Evolutionary conservation across 2,113 vertebrate genomes (phyloP), one percentile per base, ranked within the genome.

Genomic region (Pyrgilauda ruficollis): DNA sequence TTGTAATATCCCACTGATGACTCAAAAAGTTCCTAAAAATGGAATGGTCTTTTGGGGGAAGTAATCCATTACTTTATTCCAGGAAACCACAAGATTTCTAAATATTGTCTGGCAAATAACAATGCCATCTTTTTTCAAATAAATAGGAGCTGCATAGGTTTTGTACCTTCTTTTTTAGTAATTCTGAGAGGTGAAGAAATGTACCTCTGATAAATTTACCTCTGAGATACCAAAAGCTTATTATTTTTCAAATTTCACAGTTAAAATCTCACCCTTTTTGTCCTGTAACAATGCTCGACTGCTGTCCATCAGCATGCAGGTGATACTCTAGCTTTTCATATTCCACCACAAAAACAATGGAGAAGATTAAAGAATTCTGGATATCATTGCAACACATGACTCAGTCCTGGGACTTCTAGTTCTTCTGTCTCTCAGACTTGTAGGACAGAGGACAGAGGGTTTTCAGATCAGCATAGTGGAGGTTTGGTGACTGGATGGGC

Each of bases 311-410:
- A 90, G 89, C 87, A 94, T 53, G 70, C 46, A 30, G 30, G 73
- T 66, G 46, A 49, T 73, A 92, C 5, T 43, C 70, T n/a, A 85
- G 70, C 43, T 77, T 96, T 91, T 82, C 50, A 70, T 53, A 82
- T 55, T 94, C 77, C 75, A 79, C 41, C 87, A 87, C 52, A 74
- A 76, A 86, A 72, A 78, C 4, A 64, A 74, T 11, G 24, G 26
- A 80, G 72, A 77, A 58, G 18, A 84, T 43, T 58, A 95, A 96
- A 95, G 66, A 94, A 93, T 93, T 90, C 58, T 59, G 73, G 94
- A 76, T 88, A 73, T 74, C 15, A 26, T 15, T 81, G 89, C 35
- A 84, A 31, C 37, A 74, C 62, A 55, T 84, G 62, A 83, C 37
- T 30, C 41, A 47, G 83, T 44, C 73, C 68, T 47, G 61, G 26